Evolutionary conservation across 2,113 vertebrate species (phyloP).

Genomic region (Xenus cinereus): DNA sequence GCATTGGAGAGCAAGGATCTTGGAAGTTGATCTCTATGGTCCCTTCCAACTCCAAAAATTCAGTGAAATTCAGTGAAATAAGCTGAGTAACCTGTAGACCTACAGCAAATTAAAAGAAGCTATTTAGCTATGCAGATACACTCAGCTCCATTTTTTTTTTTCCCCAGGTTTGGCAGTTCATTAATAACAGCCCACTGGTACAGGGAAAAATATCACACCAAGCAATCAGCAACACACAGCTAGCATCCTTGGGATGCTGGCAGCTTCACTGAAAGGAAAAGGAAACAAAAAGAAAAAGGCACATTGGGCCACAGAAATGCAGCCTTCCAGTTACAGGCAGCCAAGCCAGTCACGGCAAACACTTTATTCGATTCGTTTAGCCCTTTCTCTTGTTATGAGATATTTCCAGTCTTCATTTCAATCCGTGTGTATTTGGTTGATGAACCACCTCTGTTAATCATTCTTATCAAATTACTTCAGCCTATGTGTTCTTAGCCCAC

Average conservation of each 20-base stretch:
- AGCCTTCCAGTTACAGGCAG: not conserved
- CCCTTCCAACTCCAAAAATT: too few relatives aligned
- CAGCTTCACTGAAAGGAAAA: not conserved
- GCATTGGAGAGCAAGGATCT: fast-evolving
- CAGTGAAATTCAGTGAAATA: too few relatives aligned
- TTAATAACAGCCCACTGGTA: not conserved
- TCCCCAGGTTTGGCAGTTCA: not conserved
- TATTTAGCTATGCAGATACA: not conserved
- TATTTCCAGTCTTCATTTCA: not conserved
- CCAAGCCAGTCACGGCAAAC: not conserved
- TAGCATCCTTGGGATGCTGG: not conserved
- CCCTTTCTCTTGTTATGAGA: not conserved
- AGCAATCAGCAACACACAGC: not conserved
- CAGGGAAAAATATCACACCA: not conserved
- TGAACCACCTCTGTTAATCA: not conserved
- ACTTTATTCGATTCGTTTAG: not conserved
- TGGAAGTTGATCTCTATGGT: too few relatives aligned
- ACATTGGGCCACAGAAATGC: not conserved
- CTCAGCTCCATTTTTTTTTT: not conserved
- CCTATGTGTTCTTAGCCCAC: not conserved
- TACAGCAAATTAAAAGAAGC: not conserved
- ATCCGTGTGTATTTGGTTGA: not conserved
- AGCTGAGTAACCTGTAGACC: not conserved
- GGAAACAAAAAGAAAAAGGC: not conserved
- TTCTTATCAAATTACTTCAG: not conserved